Evolutionary conservation across 2,888 invertebrate genomes (phyloP).

Genomic region (Stegana nigrithorax): DNA sequence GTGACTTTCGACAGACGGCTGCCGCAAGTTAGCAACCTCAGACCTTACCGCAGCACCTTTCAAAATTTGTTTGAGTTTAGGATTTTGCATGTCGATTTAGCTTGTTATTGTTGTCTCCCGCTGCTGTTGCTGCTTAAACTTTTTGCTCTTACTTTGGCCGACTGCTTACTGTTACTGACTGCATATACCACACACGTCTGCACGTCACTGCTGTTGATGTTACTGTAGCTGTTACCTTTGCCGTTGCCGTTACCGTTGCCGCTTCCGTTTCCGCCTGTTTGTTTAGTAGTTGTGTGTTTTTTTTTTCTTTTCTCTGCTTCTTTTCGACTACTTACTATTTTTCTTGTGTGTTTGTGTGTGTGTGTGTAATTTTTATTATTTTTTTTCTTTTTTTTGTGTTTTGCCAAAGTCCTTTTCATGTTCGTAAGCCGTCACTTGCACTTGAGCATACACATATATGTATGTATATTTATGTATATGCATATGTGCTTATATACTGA

Average conservation of each 20-base stretch:
- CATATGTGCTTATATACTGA: neutral
- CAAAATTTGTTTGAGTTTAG: conserved; percentile 23
- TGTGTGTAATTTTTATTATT: neutral
- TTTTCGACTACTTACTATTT: conserved; percentile 11
- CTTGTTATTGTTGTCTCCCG: conserved; percentile 25
- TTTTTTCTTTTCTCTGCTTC: neutral
- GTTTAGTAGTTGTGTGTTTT: neutral
- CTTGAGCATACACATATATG: neutral
- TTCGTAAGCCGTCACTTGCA: neutral
- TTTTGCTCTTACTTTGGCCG: neutral
- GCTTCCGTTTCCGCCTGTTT: neutral
- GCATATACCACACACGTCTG: no score
- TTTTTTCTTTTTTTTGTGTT: neutral
- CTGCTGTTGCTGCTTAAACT: conserved; percentile 21
- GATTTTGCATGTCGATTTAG: conserved; percentile 29
- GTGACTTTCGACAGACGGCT: neutral
- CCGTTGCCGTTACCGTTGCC: neutral
- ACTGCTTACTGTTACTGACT: neutral
- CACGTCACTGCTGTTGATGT: neutral
- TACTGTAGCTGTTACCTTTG: neutral
- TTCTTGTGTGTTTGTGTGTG: neutral
- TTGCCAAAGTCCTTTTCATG: neutral
- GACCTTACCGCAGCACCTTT: conserved; percentile 14
- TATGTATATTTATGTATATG: neutral
- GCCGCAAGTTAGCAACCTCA: conserved; percentile 8